phyloP scores from a whole-genome alignment of 2,888 invertebrate species.

The Mactromeris polynyma region DNA sequence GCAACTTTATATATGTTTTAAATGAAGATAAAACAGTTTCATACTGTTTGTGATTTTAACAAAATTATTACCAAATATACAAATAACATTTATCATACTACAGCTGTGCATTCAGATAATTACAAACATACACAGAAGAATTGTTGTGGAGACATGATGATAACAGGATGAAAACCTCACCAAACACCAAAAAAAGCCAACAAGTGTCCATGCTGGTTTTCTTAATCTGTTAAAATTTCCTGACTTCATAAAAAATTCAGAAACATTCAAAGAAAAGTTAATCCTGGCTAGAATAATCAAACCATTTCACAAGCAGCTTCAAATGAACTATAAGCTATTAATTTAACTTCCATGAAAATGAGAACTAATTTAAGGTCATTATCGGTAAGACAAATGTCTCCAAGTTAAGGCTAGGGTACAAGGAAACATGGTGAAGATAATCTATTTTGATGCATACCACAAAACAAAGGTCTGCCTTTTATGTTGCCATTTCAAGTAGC shows the following conservation, averaged over 20 bases:
- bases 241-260: background rate
- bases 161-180: background rate
- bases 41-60: too few species aligned
- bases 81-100: background rate
- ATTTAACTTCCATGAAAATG: slow-evolving; percentile 6
- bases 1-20: too few species aligned
- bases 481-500: background rate
- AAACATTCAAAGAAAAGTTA: background rate
- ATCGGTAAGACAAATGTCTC: background rate
- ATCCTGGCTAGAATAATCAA: background rate
- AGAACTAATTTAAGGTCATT: slow-evolving; percentile 3
- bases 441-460: background rate
- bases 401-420: background rate
- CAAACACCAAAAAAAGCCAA: background rate
- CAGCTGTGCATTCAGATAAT: background rate
- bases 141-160: background rate
- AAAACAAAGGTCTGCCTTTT: background rate
- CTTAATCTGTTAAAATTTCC: background rate
- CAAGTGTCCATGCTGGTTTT: background rate
- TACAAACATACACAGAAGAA: background rate
- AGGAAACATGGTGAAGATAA: background rate
- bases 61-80: too few species aligned
- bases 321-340: background rate
- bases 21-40: too few species aligned
- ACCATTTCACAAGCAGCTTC: background rate